These are phyloP conservation scores for Paraescarpia echinospica DNA, from an alignment of 1,140 invertebrate species.

Conservation along the genomic window DNA sequence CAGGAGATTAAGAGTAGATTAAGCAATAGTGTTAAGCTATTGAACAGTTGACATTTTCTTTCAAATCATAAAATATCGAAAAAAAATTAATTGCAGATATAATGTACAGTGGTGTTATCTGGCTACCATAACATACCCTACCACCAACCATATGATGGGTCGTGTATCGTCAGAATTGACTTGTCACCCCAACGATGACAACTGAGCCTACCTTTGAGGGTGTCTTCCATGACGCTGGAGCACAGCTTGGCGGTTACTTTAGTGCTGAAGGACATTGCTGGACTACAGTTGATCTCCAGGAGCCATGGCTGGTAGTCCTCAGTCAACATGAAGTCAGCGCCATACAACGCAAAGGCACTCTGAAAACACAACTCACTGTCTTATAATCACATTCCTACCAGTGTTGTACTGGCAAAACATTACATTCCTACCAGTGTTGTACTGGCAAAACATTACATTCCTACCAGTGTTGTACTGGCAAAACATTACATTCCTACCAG, in stretches of 20 bases:
- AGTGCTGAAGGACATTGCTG: slow-evolving; percentile 85
- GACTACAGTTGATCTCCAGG: slow-evolving; percentile 93
- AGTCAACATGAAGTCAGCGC: slow-evolving; percentile 88
- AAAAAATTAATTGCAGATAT: neutral
- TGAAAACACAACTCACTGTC: slow-evolving; percentile 26
- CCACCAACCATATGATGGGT: too few relatives aligned
- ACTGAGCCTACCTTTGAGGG: slow-evolving; percentile 76
- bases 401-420: neutral
- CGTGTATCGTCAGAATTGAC: too few relatives aligned
- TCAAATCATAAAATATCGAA: too few relatives aligned
- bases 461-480: neutral
- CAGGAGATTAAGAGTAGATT: too few relatives aligned
- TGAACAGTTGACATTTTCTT: neutral
- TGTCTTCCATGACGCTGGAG: slow-evolving; percentile 84
- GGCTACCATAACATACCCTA: too few relatives aligned
- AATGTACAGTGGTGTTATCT: too few relatives aligned
- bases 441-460: too few relatives aligned
- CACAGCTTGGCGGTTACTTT: slow-evolving; percentile 85
- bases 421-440: too few relatives aligned
- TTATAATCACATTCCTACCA: neutral
- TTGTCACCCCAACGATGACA: neutral
- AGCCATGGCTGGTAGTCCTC: slow-evolving; percentile 89
- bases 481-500: too few relatives aligned
- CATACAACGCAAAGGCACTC: slow-evolving; percentile 83
- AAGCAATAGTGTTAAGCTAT: neutral